Percentiles rank a stretch among this genome's conserved stretches.
phyloP scores from a whole-genome alignment of 1,140 invertebrate genomes.

The Sycophila sp. region DNA sequence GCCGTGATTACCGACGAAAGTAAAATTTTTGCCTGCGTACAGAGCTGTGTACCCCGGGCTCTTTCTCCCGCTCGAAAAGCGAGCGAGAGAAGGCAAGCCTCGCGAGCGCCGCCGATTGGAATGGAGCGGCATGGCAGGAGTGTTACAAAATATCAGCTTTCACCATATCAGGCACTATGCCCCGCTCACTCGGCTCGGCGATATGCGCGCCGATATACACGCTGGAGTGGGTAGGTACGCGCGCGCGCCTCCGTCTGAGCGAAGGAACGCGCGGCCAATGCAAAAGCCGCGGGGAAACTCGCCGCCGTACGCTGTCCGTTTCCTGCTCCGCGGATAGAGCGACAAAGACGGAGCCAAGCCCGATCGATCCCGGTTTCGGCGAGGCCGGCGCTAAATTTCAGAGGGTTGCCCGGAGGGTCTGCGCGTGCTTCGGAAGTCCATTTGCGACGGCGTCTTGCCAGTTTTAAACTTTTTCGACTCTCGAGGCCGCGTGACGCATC shows the following conservation, averaged over 20 bases:
- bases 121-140: conserved; percentile 60
- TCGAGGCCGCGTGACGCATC: too few relatives aligned
- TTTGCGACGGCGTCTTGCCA: too few relatives aligned
- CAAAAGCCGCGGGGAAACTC: conserved; percentile 16
- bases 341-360: not conserved
- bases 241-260: not conserved
- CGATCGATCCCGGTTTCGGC: too few relatives aligned
- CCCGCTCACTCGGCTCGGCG: not conserved
- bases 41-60: not conserved
- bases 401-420: not conserved
- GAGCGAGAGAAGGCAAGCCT: conserved; percentile 6
- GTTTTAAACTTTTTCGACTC: too few relatives aligned
- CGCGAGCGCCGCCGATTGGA: not conserved
- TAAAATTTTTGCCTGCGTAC: not conserved
- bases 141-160: conserved; percentile 69
- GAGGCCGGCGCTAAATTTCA: too few relatives aligned
- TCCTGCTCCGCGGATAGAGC: not conserved
- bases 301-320: not conserved
- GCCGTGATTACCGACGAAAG: conserved; percentile 9
- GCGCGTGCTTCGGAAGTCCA: too few relatives aligned
- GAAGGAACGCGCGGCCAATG: not conserved
- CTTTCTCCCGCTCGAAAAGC: not conserved
- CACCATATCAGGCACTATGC: conserved; percentile 61
- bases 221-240: not conserved
- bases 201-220: not conserved